Evolutionary conservation across 2,113 vertebrate genomes (phyloP), one percentile per base, ranked within the genome.

Genomic region (Megatriorchis doriae): DNA sequence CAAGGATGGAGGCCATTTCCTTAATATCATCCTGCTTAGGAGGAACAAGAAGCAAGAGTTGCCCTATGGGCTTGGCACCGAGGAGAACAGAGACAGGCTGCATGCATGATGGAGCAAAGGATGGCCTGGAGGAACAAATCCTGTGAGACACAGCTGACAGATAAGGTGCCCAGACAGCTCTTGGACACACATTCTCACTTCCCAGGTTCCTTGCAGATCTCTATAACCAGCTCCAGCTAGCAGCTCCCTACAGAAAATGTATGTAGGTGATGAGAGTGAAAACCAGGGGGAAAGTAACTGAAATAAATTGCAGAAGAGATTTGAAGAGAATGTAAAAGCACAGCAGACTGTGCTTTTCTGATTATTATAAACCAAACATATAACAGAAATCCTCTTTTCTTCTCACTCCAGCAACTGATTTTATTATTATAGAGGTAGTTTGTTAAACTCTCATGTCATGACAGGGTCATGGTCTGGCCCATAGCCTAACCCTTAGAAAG

Each of bases 201-300:
- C 22, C 5, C 12, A 34, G 14, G 8, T 67, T 73, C 38, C 40
- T 72, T 0, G 0, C 22, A 20, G n/a, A 38, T 73, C 10, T 73
- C 55, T 70, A 1, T 27, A n/a, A 65, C 22, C 32, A 32, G 3
- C 16, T 65, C 18, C 40, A 65, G 34, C 10, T 31, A 21, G 34
- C 17, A 72, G 43, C 10, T 88, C 6, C 13, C 12, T 75, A 16
- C 12, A 43, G 55, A 94, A 82, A 79, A 58, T 1, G 0, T 17
- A 21, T 23, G 4, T 13, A 59, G 9, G 0, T 4, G 3, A 14
- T 55, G 6, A 73, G 20, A 72, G 15, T 31, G 23, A n/a, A 53
- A 86, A n/a, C 11, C 13, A n/a, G 42, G 6, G 14, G 3, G 25
- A 42, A 93, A 47, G 29, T 10, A 43, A 27, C 5, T 12, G 43